Evolutionary conservation across 2,113 vertebrate species (phyloP), one percentile per base, ranked within the genome.

Genomic region (Motacilla tschutschensis): DNA sequence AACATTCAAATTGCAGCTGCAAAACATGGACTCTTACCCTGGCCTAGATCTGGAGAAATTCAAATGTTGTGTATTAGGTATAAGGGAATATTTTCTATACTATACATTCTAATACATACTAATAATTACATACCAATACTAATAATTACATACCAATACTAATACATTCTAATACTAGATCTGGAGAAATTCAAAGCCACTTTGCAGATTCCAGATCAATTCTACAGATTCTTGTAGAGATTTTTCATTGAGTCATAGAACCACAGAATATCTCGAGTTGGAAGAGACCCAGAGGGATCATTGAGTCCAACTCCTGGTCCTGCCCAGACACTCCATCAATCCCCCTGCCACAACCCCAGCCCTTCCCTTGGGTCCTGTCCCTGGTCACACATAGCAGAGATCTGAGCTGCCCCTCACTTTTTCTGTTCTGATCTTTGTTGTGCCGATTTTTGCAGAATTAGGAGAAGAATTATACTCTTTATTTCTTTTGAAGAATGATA

Each of bases 241-340:
- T 71, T 71, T 44, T 47, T 54, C 14, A 19, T 2, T 12, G 26
- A 66, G 12, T 24, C 46, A 9, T 5, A 38, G 40, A 54, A 69
- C 54, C 29, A 47, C 16, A 20, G 33, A 76, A 17, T 60, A 40
- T 40, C 24, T 46, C 2, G 4, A 46, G 28, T 13, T 53, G 46
- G 33, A 33, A 46, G 54, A 5, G n/a, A n/a, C 12, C 5, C 33
- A 38, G 70, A n/a, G 24, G 38, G 38, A 67, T 50, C 46, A 59
- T 28, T 0, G 4, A 51, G 38, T n/a, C 9, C 31, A 51, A 0
- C 9, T 24, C 38, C 44, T 43, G 36, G 21, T 9, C 17, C 36
- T 74, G 51, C 36, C 10, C 44, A 83, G 71, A 67, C 53, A 10
- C 38, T 6, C 28, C 62, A 51, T 8, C 8, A 66, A 66, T 28